Evolutionary conservation across 2,888 invertebrate species (phyloP).

Genomic region (Parelbella ahira): DNA sequence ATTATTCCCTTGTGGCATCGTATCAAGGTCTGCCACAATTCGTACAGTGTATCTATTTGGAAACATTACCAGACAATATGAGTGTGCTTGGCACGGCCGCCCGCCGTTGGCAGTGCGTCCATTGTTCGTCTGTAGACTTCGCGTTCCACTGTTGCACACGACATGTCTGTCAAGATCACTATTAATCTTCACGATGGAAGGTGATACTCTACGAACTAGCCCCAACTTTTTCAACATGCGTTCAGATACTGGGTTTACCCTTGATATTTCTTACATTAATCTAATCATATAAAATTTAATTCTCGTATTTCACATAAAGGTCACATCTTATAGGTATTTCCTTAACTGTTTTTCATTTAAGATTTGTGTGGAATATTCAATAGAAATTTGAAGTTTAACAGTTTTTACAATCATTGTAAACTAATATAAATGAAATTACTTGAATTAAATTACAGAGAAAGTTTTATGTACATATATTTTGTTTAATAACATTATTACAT

Average conservation of each 20-base stretch:
- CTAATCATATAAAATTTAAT: too few relatives aligned
- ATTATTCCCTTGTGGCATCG: constrained; percentile 18
- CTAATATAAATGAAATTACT: too few relatives aligned
- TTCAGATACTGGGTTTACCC: constrained; percentile 22
- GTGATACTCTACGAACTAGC: constrained; percentile 30
- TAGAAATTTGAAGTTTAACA: too few relatives aligned
- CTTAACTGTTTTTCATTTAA: too few relatives aligned
- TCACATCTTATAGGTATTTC: too few relatives aligned
- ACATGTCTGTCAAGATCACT: constrained; percentile 62
- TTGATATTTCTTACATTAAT: too few relatives aligned
- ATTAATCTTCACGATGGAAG: constrained; percentile 54
- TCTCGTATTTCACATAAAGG: too few relatives aligned
- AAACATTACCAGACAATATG: constrained; percentile 45
- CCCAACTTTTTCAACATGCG: constrained; percentile 29
- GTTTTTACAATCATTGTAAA: too few relatives aligned
- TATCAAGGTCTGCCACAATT: constrained; percentile 16
- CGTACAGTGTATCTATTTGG: constrained; percentile 25
- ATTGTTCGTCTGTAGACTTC: constrained; percentile 43
- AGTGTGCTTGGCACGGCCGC: constrained; percentile 49
- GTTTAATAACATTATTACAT: too few relatives aligned
- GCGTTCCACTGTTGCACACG: constrained; percentile 43
- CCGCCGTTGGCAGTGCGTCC: constrained; percentile 40
- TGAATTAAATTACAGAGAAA: too few relatives aligned
- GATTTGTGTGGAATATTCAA: too few relatives aligned
- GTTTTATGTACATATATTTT: too few relatives aligned